Conservation (phyloP, 2,888 invertebrate genomes). For the Diploptera punctata region DNA sequence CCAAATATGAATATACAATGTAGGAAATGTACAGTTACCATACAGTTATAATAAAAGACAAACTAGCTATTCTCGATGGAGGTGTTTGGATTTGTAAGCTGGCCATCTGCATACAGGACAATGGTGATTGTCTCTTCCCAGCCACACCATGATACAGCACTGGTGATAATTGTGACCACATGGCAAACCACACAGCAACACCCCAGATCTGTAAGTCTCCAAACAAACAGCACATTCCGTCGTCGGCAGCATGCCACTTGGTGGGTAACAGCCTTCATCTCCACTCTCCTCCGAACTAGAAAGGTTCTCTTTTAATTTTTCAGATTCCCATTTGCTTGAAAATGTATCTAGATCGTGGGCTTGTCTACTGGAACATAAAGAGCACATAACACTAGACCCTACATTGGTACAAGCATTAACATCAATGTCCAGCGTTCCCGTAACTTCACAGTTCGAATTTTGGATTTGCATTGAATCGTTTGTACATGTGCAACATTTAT, state of each 20-base stretch:
- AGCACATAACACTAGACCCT: too few relatives aligned
- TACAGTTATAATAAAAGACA: background rate
- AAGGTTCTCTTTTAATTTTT: slow-evolving; percentile 3
- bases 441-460: too few relatives aligned
- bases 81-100: slow-evolving; percentile 52
- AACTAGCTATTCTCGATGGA: slow-evolving; percentile 17
- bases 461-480: too few relatives aligned
- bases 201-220: slow-evolving; percentile 53
- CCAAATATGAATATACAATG: background rate
- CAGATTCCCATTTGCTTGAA: background rate
- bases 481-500: background rate
- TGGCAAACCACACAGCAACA: slow-evolving; percentile 57
- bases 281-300: slow-evolving; percentile 39
- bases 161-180: slow-evolving; percentile 61
- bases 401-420: too few relatives aligned
- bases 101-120: slow-evolving; percentile 63
- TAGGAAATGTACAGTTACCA: background rate
- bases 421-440: too few relatives aligned
- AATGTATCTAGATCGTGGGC: background rate
- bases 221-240: slow-evolving; percentile 60
- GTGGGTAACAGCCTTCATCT: slow-evolving; percentile 42
- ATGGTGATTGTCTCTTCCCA: slow-evolving; percentile 58
- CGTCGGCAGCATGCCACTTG: slow-evolving; percentile 51
- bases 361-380: background rate
- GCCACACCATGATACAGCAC: slow-evolving; percentile 59